These are phyloP conservation scores for Actinia tenebrosa DNA, from an alignment of 64 coral and sea anemone species.

Conservation along the genomic window DNA sequence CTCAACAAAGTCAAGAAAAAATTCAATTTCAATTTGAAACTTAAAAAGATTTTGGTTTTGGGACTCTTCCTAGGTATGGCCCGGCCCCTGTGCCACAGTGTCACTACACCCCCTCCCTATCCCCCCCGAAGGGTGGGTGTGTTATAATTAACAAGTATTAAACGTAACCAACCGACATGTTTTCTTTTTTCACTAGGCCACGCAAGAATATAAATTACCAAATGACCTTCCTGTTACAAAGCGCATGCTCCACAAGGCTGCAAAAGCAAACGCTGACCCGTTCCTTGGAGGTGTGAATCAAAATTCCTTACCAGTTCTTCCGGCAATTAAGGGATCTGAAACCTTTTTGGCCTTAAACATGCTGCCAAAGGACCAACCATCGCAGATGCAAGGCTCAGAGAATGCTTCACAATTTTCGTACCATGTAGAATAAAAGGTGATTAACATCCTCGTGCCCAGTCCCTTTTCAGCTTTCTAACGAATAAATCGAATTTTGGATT, in stretches of 20 bases:
- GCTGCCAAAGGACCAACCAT: conserved; percentile 21
- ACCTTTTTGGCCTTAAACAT: conserved; percentile 5
- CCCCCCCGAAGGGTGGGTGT: neutral
- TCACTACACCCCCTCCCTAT: neutral
- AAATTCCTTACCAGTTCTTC: conserved; percentile 39
- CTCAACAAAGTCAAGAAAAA: no score
- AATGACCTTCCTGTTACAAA: conserved; percentile 59
- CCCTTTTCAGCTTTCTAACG: no score
- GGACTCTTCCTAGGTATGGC: no score
- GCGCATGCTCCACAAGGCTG: conserved; percentile 62
- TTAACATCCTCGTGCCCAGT: no score
- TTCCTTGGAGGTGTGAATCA: conserved; percentile 49
- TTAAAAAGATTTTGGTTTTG: no score
- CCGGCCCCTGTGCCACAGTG: no score
- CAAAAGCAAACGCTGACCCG: conserved; percentile 29
- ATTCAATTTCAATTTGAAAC: no score
- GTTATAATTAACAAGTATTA: neutral
- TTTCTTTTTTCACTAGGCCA: conserved; percentile 17
- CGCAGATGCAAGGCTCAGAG: conserved; percentile 41
- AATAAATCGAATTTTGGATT: no score
- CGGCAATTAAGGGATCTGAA: conserved; percentile 52
- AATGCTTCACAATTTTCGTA: conserved; percentile 62
- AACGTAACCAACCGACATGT: no score
- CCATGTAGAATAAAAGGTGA: conserved; percentile 17
- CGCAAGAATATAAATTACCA: conserved; percentile 65